phyloP scores from a whole-genome alignment of 1,140 invertebrate genomes.

The Achatina immaculata region DNA sequence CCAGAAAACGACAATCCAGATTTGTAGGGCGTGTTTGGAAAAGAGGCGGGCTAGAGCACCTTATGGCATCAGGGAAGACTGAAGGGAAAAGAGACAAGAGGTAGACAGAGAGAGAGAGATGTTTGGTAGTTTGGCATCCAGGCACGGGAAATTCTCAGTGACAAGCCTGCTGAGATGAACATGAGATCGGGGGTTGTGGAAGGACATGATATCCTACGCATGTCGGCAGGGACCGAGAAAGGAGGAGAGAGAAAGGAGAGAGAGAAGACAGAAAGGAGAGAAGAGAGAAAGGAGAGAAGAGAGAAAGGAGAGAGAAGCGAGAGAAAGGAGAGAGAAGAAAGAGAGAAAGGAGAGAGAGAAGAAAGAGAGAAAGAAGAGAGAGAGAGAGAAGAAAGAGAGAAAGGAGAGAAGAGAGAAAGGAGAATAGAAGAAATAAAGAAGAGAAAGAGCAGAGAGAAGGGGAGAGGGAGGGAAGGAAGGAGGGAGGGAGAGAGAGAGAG shows the following conservation, averaged over 20 bases:
- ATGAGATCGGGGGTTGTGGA: too few species aligned
- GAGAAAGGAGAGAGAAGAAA: too few species aligned
- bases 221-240: neutral
- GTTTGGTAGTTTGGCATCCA: too few species aligned
- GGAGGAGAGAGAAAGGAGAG: neutral
- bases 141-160: too few species aligned
- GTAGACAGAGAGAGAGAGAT: too few species aligned
- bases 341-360: constrained; percentile 1
- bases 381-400: neutral
- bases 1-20: too few species aligned
- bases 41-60: too few species aligned
- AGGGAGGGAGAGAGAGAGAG: constrained; percentile 16
- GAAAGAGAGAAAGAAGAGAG: neutral
- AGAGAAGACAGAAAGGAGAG: neutral
- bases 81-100: too few species aligned
- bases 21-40: too few species aligned
- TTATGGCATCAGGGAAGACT: too few species aligned
- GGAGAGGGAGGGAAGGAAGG: neutral
- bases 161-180: too few species aligned
- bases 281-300: neutral
- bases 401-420: neutral
- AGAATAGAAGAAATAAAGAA: neutral
- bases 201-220: neutral
- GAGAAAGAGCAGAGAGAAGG: neutral
- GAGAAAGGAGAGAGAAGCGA: neutral